These are phyloP conservation scores for Diabrotica balteata DNA, from an alignment of 2,888 invertebrate species.

Conservation along the genomic window DNA sequence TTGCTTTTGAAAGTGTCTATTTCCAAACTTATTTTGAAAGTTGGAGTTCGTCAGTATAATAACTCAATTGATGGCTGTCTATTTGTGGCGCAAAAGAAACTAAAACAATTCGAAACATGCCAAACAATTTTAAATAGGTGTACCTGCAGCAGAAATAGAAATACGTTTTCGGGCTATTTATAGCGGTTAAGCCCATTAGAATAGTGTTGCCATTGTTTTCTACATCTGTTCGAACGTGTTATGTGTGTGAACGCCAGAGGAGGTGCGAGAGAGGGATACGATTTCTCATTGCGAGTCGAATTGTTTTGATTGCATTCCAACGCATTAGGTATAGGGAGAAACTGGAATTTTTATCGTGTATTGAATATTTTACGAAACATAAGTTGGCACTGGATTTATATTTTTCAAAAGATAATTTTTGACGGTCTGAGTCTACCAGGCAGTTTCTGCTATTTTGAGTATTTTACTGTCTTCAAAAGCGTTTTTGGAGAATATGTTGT, in stretches of 20 bases:
- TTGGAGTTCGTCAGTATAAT: constrained; percentile 20
- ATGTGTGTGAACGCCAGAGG: constrained; percentile 4
- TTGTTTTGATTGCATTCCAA: not conserved
- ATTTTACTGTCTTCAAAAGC: too few species aligned
- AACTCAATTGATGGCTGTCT: constrained; percentile 28
- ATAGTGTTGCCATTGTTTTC: constrained; percentile 36
- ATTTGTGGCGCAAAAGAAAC: constrained; percentile 26
- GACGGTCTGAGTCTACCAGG: too few species aligned
- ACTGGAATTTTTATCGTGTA: too few species aligned
- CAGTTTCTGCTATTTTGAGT: too few species aligned
- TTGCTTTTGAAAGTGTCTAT: constrained; percentile 15
- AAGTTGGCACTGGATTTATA: too few species aligned
- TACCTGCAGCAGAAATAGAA: constrained; percentile 26
- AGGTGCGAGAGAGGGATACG: not conserved
- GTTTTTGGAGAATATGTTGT: too few species aligned
- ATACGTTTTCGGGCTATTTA: constrained; percentile 35
- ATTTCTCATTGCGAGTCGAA: not conserved
- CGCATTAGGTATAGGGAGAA: too few species aligned
- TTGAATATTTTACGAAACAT: too few species aligned
- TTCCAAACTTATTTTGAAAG: constrained; percentile 21
- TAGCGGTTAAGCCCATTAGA: constrained; percentile 28
- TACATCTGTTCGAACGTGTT: constrained; percentile 30
- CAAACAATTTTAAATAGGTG: constrained; percentile 22
- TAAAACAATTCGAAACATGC: constrained; percentile 25
- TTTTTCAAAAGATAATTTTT: too few species aligned